Conservation (phyloP, 2,888 invertebrate species). For the Beris chalybata region DNA sequence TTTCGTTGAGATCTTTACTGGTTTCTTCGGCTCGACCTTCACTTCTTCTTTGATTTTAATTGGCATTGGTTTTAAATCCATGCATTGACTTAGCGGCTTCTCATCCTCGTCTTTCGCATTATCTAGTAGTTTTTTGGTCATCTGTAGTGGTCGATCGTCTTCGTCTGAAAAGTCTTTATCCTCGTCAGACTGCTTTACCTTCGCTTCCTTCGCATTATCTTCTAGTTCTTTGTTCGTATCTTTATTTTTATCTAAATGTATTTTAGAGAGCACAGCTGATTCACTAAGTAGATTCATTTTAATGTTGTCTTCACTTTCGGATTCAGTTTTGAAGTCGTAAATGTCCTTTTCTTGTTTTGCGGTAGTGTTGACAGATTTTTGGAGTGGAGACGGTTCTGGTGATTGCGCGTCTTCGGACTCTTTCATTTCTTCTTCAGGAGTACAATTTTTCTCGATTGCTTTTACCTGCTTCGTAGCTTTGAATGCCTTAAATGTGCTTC, state of each 20-base stretch:
- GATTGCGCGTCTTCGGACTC: constrained; percentile 43
- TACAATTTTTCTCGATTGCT: constrained; percentile 33
- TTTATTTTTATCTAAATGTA: constrained; percentile 15
- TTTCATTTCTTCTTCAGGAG: constrained; percentile 45
- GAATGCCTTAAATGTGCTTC: constrained; percentile 30
- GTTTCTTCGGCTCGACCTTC: constrained; percentile 21
- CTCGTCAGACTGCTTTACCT: constrained; percentile 5
- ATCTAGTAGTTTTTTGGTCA: constrained; percentile 38
- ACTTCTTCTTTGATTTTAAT: constrained; percentile 13
- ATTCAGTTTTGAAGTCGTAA: constrained; percentile 55
- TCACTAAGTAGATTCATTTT: constrained; percentile 53
- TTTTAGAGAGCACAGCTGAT: constrained; percentile 25
- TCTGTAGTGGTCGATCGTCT: constrained; percentile 50
- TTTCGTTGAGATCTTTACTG: constrained; percentile 30
- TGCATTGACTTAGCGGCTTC: neutral
- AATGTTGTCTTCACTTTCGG: constrained; percentile 54
- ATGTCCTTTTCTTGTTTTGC: constrained; percentile 44
- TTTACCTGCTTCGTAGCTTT: constrained; percentile 38
- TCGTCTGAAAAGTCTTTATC: constrained; percentile 50
- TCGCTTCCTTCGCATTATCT: constrained; percentile 2
- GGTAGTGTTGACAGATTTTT: constrained; percentile 27
- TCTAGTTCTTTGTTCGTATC: constrained; percentile 1
- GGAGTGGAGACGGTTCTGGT: constrained; percentile 3
- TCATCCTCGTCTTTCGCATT: constrained; percentile 15
- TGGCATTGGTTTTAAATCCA: neutral